These are phyloP conservation scores for Sitodiplosis mosellana DNA, from an alignment of 1,140 invertebrate species.

Conservation along the genomic window DNA sequence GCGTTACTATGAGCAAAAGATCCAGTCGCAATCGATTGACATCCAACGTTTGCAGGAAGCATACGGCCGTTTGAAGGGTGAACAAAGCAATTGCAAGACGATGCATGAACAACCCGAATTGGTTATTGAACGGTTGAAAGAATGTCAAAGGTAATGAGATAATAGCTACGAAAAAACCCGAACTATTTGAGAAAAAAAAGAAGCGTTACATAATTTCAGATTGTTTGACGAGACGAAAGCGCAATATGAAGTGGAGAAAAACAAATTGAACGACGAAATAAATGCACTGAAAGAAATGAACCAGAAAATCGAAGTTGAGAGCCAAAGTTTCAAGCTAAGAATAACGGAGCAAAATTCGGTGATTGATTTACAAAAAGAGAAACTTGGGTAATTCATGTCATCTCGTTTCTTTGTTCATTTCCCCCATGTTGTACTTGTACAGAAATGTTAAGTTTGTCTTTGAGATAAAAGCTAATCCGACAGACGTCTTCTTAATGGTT, in stretches of 20 bases:
- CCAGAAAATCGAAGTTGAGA: slow-evolving; percentile 13
- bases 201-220: slow-evolving; percentile 15
- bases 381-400: too few species aligned
- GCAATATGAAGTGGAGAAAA: slow-evolving; percentile 37
- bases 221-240: slow-evolving; percentile 40
- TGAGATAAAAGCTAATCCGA: too few species aligned
- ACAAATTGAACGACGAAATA: slow-evolving; percentile 24
- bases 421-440: too few species aligned
- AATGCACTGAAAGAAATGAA: slow-evolving; percentile 25
- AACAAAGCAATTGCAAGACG: slow-evolving; percentile 34
- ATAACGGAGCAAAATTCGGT: slow-evolving; percentile 24
- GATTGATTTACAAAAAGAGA: slow-evolving; percentile 9
- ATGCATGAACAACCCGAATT: slow-evolving; percentile 30
- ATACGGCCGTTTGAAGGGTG: slow-evolving; percentile 29
- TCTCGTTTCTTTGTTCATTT: too few species aligned
- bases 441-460: too few species aligned
- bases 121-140: slow-evolving; percentile 34
- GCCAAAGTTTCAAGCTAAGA: slow-evolving; percentile 15
- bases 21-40: slow-evolving; percentile 35
- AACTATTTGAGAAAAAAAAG: neutral
- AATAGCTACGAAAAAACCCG: neutral
- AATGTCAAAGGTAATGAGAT: slow-evolving; percentile 31
- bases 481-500: too few species aligned
- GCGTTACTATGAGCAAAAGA: slow-evolving; percentile 36
- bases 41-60: slow-evolving; percentile 36